These are phyloP conservation scores for Pachypanchax playfairii DNA, from an alignment of 2,113 vertebrate species.

Conservation along the genomic window DNA sequence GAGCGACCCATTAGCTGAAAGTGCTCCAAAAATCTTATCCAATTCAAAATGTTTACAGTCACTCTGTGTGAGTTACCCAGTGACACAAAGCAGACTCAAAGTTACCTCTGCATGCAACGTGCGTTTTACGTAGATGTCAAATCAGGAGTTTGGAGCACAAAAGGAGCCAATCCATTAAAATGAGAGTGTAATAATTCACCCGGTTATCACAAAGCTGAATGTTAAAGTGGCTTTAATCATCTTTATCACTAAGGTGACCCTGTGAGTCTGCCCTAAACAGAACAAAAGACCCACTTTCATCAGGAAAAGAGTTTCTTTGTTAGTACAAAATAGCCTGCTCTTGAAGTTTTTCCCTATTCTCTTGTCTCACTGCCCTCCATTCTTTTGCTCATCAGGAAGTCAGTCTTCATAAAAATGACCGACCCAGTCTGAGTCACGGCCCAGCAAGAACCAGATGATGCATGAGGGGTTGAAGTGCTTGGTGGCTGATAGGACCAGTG, in stretches of 20 bases:
- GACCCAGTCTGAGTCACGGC: conserved; percentile 12
- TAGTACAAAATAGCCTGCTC: conserved; percentile 25
- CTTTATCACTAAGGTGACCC: conserved; percentile 19
- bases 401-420: conserved; percentile 50
- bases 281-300: conserved; percentile 60
- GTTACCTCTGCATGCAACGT: too few relatives aligned
- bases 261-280: conserved; percentile 11
- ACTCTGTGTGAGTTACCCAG: too few relatives aligned
- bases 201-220: conserved; percentile 56
- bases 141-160: conserved; percentile 40
- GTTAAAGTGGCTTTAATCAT: conserved; percentile 41
- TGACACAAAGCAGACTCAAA: too few relatives aligned
- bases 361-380: conserved; percentile 16
- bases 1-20: too few relatives aligned
- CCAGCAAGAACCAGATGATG: not conserved
- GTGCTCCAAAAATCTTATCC: too few relatives aligned
- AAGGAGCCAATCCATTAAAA: conserved; percentile 61
- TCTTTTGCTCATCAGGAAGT: conserved; percentile 32
- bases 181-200: conserved; percentile 51
- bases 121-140: not conserved
- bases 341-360: conserved; percentile 1
- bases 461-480: conserved; percentile 14
- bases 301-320: conserved; percentile 47
- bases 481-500: conserved; percentile 21
- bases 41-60: too few relatives aligned